phyloP scores from a whole-genome alignment of 2,113 vertebrate genomes.

The Ptychochromis oligacanthus region DNA sequence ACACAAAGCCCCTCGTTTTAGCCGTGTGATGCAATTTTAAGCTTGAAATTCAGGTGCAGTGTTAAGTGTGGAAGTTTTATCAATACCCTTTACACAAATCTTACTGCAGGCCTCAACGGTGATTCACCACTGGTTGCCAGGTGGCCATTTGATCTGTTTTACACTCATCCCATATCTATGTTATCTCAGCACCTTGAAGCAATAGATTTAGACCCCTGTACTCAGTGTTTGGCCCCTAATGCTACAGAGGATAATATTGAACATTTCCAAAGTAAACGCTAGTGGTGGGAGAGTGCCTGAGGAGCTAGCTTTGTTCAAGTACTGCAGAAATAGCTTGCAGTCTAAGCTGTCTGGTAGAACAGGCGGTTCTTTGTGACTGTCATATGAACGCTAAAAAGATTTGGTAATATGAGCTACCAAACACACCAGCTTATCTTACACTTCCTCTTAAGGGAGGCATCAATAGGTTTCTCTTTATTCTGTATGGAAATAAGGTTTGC shows the following conservation, averaged over 20 bases:
- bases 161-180: background rate
- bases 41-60: background rate
- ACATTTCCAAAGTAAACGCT: slow-evolving; percentile 12
- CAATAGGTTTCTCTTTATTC: slow-evolving; percentile 4
- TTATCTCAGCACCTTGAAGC: slow-evolving; percentile 10
- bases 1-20: slow-evolving; percentile 10
- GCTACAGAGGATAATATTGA: slow-evolving; percentile 4
- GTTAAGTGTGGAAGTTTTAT: slow-evolving; percentile 17
- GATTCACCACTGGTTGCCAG: slow-evolving; percentile 14
- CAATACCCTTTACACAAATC: background rate
- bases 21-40: slow-evolving; percentile 13
- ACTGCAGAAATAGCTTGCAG: slow-evolving; percentile 36
- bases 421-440: slow-evolving; percentile 1
- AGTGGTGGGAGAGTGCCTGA: slow-evolving; percentile 17
- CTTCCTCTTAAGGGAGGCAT: slow-evolving; percentile 19
- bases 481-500: slow-evolving; percentile 52
- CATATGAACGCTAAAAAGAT: slow-evolving; percentile 45
- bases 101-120: slow-evolving; percentile 11
- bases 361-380: slow-evolving; percentile 62
- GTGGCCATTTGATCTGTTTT: slow-evolving; percentile 24
- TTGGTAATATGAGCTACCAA: slow-evolving; percentile 41
- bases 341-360: slow-evolving; percentile 42
- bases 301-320: slow-evolving; percentile 35
- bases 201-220: slow-evolving; percentile 2
- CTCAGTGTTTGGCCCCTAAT: slow-evolving; percentile 8